Percentiles rank a stretch among this genome's conserved stretches.
Evolutionary conservation across 2,113 vertebrate genomes (phyloP).

Genomic region (Hypocryptadius cinnamomeus): DNA sequence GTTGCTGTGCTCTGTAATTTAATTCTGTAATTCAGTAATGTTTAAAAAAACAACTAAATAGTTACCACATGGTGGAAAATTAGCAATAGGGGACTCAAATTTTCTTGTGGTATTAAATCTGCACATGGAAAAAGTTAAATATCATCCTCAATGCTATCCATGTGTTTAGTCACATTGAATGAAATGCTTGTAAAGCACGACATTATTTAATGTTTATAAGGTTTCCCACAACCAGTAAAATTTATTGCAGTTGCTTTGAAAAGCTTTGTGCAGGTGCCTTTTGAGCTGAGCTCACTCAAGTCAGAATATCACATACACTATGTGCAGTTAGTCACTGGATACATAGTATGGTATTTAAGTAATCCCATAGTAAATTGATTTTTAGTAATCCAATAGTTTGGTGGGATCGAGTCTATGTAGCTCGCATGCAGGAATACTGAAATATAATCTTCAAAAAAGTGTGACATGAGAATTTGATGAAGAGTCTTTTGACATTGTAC

Average conservation of each 20-base stretch:
- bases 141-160: constrained; percentile 68
- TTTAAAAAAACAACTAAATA: constrained; percentile 70
- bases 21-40: constrained; percentile 69
- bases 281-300: constrained; percentile 46
- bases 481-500: constrained; percentile 4
- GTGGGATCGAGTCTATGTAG: constrained; percentile 22
- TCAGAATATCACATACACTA: constrained; percentile 39
- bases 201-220: constrained; percentile 76
- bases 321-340: constrained; percentile 47
- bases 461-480: constrained; percentile 24
- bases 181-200: constrained; percentile 70
- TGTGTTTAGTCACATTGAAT: constrained; percentile 70
- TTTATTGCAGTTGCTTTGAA: constrained; percentile 68
- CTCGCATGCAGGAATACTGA: constrained; percentile 19
- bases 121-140: constrained; percentile 75
- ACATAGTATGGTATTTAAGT: background rate
- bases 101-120: constrained; percentile 67
- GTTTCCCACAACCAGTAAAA: constrained; percentile 73
- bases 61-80: constrained; percentile 76
- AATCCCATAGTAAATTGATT: constrained; percentile 23
- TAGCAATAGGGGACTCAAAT: constrained; percentile 66
- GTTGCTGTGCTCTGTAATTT: constrained; percentile 61
- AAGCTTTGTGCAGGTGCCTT: constrained; percentile 67
- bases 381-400: constrained; percentile 41
- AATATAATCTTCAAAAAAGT: constrained; percentile 39